A percentile compares a stretch with the other conserved stretches of the same genome.
Evolutionary conservation across 2,797 vertebrate genomes (phyloP).

Genomic region (Ambastaia sidthimunki): DNA sequence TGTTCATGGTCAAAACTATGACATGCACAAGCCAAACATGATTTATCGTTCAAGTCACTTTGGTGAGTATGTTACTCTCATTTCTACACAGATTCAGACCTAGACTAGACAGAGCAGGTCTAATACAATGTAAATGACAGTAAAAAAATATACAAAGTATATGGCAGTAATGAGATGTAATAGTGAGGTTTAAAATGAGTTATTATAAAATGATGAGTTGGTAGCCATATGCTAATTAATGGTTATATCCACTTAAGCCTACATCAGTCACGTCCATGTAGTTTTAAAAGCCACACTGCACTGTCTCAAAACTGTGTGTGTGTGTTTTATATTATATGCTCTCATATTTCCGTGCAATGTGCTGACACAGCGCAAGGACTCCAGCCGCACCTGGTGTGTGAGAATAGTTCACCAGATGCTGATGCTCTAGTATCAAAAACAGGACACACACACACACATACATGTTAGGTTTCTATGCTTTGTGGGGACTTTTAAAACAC

Average conservation of each 20-base stretch:
- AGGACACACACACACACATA: constrained; percentile 42
- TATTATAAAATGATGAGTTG: background rate
- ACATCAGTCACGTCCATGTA: constrained; percentile 12
- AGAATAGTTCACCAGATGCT: constrained; percentile 77
- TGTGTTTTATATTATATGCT: constrained; percentile 60
- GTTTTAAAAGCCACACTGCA: constrained; percentile 13
- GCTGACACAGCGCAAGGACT: constrained; percentile 76
- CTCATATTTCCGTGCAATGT: constrained; percentile 75
- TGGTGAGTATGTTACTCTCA: constrained; percentile 67
- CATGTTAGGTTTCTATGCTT: no score
- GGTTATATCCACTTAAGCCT: background rate
- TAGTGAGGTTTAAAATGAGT: background rate
- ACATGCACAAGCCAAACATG: constrained; percentile 80
- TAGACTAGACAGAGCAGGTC: background rate
- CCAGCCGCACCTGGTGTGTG: constrained; percentile 79
- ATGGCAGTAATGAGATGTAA: background rate
- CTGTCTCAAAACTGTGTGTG: constrained; percentile 5
- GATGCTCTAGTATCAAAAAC: constrained; percentile 66
- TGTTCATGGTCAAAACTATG: constrained; percentile 61
- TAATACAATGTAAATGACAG: background rate
- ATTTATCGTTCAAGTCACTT: constrained; percentile 69
- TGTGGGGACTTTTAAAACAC: no score
- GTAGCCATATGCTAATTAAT: background rate
- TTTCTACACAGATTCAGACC: constrained; percentile 63
- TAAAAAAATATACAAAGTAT: background rate